Conservation (phyloP, 37 sponge, comb jelly and placozoan genomes). For the Bolinopsis microptera region DNA sequence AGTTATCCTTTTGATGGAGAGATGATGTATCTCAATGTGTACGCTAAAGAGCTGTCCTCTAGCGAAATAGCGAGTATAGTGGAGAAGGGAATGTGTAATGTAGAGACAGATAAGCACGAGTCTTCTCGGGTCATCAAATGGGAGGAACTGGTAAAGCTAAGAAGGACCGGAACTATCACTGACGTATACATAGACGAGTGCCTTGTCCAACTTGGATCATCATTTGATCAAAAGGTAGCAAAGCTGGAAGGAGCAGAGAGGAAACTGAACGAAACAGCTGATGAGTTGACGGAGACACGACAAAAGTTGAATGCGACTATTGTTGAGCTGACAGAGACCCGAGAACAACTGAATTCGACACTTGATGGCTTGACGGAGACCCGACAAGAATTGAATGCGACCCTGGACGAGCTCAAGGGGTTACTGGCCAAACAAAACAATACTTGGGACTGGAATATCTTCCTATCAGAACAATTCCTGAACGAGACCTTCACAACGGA, state of each 20-base stretch:
- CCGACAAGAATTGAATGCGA: not conserved
- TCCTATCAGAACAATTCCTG: not conserved
- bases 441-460: not conserved
- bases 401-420: not conserved
- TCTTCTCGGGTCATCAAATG: not conserved
- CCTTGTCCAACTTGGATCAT: not conserved
- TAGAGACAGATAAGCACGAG: not conserved
- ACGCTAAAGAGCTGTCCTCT: not conserved
- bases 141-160: not conserved
- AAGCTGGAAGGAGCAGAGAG: not conserved
- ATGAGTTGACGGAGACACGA: no score
- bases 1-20: not conserved
- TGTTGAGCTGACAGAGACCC: not conserved
- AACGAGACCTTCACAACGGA: not conserved
- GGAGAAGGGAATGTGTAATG: not conserved
- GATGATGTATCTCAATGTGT: conserved; percentile 1
- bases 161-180: not conserved
- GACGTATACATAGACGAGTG: not conserved
- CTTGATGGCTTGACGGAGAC: not conserved
- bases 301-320: no score
- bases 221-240: not conserved
- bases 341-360: not conserved
- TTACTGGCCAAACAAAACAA: not conserved
- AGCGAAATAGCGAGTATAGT: not conserved
- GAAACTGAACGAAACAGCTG: not conserved